These are phyloP conservation scores for Choristoneura rosaceana DNA, from an alignment of 2,888 invertebrate genomes.

Conservation along the genomic window DNA sequence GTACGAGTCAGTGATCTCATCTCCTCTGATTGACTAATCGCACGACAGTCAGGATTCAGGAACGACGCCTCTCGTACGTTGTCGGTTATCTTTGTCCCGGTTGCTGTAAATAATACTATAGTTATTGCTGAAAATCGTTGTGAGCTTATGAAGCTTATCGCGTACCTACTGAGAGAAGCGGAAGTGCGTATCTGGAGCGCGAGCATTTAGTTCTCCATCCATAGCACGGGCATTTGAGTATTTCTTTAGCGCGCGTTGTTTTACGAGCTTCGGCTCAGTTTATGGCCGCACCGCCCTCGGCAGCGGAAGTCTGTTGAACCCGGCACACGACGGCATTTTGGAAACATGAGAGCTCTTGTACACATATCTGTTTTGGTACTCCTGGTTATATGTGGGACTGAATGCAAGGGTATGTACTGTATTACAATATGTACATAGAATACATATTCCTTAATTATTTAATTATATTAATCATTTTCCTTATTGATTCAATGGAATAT, in stretches of 20 bases:
- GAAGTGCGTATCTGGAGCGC: constrained; percentile 65
- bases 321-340: constrained; percentile 47
- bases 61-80: constrained; percentile 48
- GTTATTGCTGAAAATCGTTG: constrained; percentile 37
- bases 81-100: constrained; percentile 39
- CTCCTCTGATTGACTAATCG: background rate
- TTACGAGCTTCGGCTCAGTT: constrained; percentile 59
- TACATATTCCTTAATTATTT: no score
- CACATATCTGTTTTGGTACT: constrained; percentile 52
- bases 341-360: constrained; percentile 54
- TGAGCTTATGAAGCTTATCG: constrained; percentile 74
- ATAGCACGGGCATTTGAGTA: constrained; percentile 54
- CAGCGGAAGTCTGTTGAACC: constrained; percentile 61
- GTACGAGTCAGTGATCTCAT: constrained; percentile 20
- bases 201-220: constrained; percentile 42
- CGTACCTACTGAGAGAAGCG: constrained; percentile 58
- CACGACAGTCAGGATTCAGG: constrained; percentile 42
- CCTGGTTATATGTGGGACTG: constrained; percentile 48
- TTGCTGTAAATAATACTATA: constrained; percentile 42
- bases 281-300: constrained; percentile 49
- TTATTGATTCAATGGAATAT: background rate
- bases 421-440: background rate
- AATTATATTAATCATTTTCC: background rate
- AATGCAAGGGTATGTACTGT: constrained; percentile 54
- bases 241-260: constrained; percentile 59